Conservation (phyloP, 53 echinoderm and acorn worm genomes). For the Hippasteria phrygiana region DNA sequence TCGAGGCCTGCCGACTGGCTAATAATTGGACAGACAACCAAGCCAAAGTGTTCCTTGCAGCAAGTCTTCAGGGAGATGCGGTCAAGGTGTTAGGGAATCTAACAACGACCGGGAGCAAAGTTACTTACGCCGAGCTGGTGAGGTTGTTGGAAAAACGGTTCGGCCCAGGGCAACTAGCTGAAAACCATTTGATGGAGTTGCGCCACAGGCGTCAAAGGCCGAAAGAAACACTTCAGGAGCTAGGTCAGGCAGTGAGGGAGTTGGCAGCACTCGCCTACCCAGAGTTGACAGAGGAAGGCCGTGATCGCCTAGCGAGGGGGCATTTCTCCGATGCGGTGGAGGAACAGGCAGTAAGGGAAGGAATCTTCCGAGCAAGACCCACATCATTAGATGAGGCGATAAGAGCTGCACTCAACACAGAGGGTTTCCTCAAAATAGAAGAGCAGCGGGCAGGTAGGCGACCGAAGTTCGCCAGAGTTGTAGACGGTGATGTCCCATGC, state of each 20-base stretch:
- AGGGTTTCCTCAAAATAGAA: slow-evolving; percentile 47
- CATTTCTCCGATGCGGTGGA: slow-evolving; percentile 40
- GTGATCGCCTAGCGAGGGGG: slow-evolving; percentile 26
- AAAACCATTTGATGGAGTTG: slow-evolving; percentile 12
- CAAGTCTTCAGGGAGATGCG: slow-evolving; percentile 16
- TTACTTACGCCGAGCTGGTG: neutral
- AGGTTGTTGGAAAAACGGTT: slow-evolving; percentile 24
- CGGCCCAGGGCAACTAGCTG: slow-evolving; percentile 24
- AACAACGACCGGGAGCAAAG: neutral
- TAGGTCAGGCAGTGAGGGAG: slow-evolving; percentile 26
- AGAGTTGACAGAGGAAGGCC: too few species aligned
- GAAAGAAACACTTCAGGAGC: slow-evolving; percentile 38
- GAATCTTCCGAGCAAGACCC: slow-evolving; percentile 31
- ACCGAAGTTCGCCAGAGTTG: neutral
- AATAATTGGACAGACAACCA: slow-evolving; percentile 21
- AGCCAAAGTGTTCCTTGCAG: slow-evolving; percentile 23
- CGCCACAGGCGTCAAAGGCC: slow-evolving; percentile 14
- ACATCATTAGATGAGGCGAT: slow-evolving; percentile 22
- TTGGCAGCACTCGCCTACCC: too few species aligned
- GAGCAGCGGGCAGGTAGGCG: neutral
- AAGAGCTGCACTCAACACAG: slow-evolving; percentile 14
- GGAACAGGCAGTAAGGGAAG: slow-evolving; percentile 13
- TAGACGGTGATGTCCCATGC: neutral
- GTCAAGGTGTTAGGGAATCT: slow-evolving; percentile 6
- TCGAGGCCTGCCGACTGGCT: neutral